A percentile compares a stretch with the other conserved stretches of the same genome.
phyloP scores from a whole-genome alignment of 2,113 vertebrate species.

The Rhabdornis inornatus region DNA sequence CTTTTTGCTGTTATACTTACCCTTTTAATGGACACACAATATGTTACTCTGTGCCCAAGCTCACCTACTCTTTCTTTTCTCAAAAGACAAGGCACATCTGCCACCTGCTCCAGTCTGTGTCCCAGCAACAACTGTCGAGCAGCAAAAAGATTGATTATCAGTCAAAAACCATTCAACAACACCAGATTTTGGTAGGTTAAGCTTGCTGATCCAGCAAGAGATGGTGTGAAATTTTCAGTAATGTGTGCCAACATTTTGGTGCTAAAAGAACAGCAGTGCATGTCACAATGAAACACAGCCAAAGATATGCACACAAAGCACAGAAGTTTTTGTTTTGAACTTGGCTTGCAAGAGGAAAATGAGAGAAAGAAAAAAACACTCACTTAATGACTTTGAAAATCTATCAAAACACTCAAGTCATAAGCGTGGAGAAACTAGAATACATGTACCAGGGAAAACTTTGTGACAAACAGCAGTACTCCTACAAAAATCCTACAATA shows the following conservation, averaged over 20 bases:
- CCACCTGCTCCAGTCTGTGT: conserved; percentile 88
- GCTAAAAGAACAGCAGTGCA: conserved; percentile 88
- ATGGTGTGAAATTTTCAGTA: conserved; percentile 84
- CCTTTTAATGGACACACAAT: conserved; percentile 77
- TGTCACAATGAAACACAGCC: conserved; percentile 84
- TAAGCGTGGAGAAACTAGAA: not conserved
- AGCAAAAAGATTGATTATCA: conserved; percentile 96
- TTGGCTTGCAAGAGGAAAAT: conserved; percentile 67
- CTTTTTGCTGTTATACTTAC: conserved; percentile 65
- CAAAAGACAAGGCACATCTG: conserved; percentile 92
- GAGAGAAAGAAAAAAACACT: conserved; percentile 25
- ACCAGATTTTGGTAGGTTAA: conserved; percentile 94
- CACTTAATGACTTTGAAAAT: conserved; percentile 62
- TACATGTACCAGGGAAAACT: not conserved
- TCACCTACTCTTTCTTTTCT: conserved; percentile 87
- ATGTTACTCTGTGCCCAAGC: conserved; percentile 78
- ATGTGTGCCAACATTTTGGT: conserved; percentile 85
- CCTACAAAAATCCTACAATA: not conserved
- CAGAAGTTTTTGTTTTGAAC: conserved; percentile 78
- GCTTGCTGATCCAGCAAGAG: conserved; percentile 97
- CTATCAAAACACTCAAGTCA: not conserved
- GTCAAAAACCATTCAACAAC: conserved; percentile 89
- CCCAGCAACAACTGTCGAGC: conserved; percentile 94
- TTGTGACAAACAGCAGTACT: not conserved
- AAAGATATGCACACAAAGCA: conserved; percentile 85